A percentile compares a stretch with the other conserved stretches of the same genome.
phyloP scores from a whole-genome alignment of 2,888 invertebrate species.

The Caenorhabditis panamensis region DNA sequence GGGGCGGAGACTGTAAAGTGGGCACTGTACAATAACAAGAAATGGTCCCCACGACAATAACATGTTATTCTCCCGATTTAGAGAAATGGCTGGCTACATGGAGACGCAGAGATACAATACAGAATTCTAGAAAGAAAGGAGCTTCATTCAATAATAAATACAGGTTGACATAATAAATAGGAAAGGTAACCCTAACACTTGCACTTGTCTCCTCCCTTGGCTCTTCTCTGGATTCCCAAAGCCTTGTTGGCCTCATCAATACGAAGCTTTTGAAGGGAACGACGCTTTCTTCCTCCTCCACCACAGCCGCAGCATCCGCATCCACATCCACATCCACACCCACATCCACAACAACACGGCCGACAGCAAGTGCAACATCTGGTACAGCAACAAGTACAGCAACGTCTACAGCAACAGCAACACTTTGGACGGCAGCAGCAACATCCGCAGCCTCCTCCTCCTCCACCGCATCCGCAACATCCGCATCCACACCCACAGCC shows the following conservation, averaged over 20 bases:
- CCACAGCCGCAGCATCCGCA: conserved; percentile 68
- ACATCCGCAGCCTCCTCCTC: conserved; percentile 43
- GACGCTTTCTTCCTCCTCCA: conserved; percentile 66
- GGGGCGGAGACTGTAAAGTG: too few species aligned
- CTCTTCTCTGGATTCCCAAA: conserved; percentile 59
- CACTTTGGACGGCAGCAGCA: conserved; percentile 48
- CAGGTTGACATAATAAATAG: too few species aligned
- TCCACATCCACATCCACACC: conserved; percentile 51
- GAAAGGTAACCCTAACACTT: too few species aligned
- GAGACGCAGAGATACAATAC: too few species aligned
- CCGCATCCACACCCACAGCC: conserved; percentile 61
- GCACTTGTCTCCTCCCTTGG: conserved; percentile 42
- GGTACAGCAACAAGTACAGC: conserved; percentile 64
- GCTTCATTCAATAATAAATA: too few species aligned
- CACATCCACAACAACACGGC: conserved; percentile 51
- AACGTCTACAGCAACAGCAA: conserved; percentile 59
- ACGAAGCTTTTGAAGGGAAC: conserved; percentile 65
- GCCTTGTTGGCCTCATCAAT: conserved; percentile 61
- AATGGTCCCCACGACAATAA: too few species aligned
- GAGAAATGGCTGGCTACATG: too few species aligned
- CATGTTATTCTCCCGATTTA: too few species aligned
- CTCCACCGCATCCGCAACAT: conserved; percentile 46
- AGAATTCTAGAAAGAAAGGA: too few species aligned
- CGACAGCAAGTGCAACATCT: conserved; percentile 62
- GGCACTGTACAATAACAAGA: too few species aligned